Percentiles rank a stretch among this genome's conserved stretches.
Evolutionary conservation across 2,113 vertebrate genomes (phyloP).

Genomic region (Sialia sialis): DNA sequence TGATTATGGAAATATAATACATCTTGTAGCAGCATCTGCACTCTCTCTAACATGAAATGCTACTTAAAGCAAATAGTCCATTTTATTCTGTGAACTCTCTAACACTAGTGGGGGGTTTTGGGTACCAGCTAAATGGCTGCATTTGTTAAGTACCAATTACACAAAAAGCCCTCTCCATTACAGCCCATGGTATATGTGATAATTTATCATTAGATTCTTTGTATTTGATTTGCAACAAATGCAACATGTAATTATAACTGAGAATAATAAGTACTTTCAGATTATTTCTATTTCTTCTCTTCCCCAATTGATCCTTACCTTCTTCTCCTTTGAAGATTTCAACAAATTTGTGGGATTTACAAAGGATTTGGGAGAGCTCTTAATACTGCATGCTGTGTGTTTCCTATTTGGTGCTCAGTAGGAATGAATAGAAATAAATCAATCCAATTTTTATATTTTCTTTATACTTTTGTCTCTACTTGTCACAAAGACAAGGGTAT

Average conservation of each 20-base stretch:
- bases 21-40: conserved; percentile 12
- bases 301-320: not conserved
- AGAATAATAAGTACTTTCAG: not conserved
- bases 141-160: not conserved
- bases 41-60: not conserved
- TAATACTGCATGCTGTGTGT: not conserved
- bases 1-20: conserved; percentile 18
- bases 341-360: not conserved
- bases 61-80: not conserved
- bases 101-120: not conserved
- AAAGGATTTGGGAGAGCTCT: not conserved
- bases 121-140: not conserved
- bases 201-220: accelerated
- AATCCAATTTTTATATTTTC: not conserved
- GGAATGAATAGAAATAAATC: not conserved
- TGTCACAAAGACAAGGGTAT: not conserved
- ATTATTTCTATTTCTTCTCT: not conserved
- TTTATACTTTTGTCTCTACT: not conserved
- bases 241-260: not conserved
- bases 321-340: not conserved
- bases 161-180: not conserved
- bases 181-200: not conserved
- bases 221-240: not conserved
- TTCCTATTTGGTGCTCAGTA: not conserved
- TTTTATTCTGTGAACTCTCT: not conserved